Base-by-base conservation (phyloP, 1,140 invertebrate genomes). In the Portunus trituberculatus region DNA sequence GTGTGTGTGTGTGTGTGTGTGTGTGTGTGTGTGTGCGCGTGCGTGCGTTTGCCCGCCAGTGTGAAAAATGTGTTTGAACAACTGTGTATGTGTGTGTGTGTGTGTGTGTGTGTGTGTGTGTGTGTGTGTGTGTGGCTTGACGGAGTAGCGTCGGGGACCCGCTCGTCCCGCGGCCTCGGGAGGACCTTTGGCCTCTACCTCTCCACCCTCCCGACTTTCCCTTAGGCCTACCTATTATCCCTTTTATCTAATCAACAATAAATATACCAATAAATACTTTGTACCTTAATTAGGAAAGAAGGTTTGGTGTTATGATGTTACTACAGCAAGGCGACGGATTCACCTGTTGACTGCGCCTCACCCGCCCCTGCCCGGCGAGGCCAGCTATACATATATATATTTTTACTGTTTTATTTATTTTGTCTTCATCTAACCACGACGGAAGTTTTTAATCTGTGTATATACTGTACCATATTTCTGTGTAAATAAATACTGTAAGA, bases 381-480 rank as follows among this genome's bases (percentile, higher is more conserved):
- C 67, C 67, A 76, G 67, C 90, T 32, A 46, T 76, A n/a, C 90
- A 83, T 94, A 94, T 90, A 82, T 90, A 94, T 90, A 89, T 94
- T 82, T 48, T 83, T 89, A 82, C 45, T 32, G 52, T 94, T 32
- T 86, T 89, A 94, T 94, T 94, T 89, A 94, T 94, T 94, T 94
- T 59, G 84, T 10, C 20, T 87, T 87, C 16, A 93, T 93, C 83
- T 93, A 93, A 93, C 92, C 89, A 88, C 67, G 45, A 67, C 39
- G 67, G 67, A 76, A 59, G 87, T 52, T 91, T 91, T 82, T 94
- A 91, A 90, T 91, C 87, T 90, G n/a, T 94, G 93, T 94, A 94
- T 83, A 94, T 94, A 94, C 48, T 94, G 93, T 94, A 94, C 87
- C 87, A 94, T 94, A 94, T 94, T 52, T 94, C 45, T 89, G 93